Evolutionary conservation across 2,888 invertebrate species (phyloP).

Genomic region (Athetis lepigone): DNA sequence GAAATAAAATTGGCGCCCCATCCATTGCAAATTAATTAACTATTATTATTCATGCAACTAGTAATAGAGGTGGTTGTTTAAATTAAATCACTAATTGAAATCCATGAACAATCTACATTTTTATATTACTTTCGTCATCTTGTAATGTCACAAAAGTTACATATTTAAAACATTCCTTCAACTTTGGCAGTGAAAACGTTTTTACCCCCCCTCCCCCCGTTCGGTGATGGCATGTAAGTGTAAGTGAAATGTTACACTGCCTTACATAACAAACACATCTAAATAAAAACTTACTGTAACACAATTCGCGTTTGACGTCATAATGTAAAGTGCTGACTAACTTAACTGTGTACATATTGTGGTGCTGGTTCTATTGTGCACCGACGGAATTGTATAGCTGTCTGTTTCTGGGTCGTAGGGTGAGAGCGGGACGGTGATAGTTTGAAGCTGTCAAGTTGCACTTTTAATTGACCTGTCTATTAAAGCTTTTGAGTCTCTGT

Average conservation of each 20-base stretch:
- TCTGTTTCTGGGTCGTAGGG: constrained; percentile 7
- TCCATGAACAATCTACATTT: no score
- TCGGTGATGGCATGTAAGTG: constrained; percentile 66
- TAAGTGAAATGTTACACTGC: constrained; percentile 43
- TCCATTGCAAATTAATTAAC: not conserved
- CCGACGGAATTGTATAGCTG: constrained; percentile 11
- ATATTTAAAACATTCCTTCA: no score
- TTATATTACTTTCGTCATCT: no score
- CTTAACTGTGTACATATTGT: constrained; percentile 42
- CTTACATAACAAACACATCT: constrained; percentile 50
- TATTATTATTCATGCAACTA: not conserved
- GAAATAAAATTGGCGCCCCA: no score
- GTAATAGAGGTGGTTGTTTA: no score
- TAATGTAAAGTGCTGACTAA: constrained; percentile 40
- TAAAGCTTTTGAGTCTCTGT: no score
- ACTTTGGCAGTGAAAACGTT: constrained; percentile 46
- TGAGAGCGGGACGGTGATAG: constrained; percentile 1
- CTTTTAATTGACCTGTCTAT: no score
- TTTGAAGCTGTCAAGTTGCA: not conserved
- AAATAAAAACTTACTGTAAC: constrained; percentile 49
- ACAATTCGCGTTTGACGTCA: constrained; percentile 29
- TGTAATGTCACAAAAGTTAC: no score
- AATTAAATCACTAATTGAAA: no score
- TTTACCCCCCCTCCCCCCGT: constrained; percentile 32
- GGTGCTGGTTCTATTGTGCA: constrained; percentile 21